A percentile compares a stretch with the other conserved stretches of the same genome.
phyloP scores from a whole-genome alignment of 2,888 invertebrate species.

The Acronicta leporina region DNA sequence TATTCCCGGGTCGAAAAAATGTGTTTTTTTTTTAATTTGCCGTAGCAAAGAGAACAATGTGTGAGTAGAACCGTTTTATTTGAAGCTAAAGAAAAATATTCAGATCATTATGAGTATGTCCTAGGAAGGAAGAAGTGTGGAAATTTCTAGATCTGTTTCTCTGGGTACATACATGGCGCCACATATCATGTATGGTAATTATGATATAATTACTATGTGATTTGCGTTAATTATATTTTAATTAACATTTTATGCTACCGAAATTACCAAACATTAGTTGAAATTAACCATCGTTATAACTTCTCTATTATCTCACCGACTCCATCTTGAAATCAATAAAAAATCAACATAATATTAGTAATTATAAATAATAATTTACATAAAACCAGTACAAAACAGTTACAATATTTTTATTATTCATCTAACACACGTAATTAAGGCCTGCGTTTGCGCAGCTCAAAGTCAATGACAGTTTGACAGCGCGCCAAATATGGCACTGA shows the following conservation, averaged over 20 bases:
- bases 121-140: no score
- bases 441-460: constrained; percentile 49
- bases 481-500: constrained; percentile 73
- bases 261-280: constrained; percentile 2
- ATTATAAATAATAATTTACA: constrained; percentile 13
- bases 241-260: not conserved
- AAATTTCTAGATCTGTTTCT: no score
- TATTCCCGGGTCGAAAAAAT: no score
- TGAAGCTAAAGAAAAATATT: no score
- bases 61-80: no score
- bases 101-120: no score
- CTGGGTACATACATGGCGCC: no score
- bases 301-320: not conserved
- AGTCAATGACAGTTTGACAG: constrained; percentile 80
- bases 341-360: constrained; percentile 19
- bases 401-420: constrained; percentile 53
- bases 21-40: no score
- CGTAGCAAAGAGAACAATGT: no score
- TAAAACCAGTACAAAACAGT: constrained; percentile 37
- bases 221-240: not conserved
- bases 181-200: no score
- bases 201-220: not conserved
- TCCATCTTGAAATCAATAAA: constrained; percentile 31
- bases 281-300: not conserved
- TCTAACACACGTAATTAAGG: constrained; percentile 53